phyloP scores from a whole-genome alignment of 1,140 invertebrate genomes.

The Pogonognathellus flavescens region DNA sequence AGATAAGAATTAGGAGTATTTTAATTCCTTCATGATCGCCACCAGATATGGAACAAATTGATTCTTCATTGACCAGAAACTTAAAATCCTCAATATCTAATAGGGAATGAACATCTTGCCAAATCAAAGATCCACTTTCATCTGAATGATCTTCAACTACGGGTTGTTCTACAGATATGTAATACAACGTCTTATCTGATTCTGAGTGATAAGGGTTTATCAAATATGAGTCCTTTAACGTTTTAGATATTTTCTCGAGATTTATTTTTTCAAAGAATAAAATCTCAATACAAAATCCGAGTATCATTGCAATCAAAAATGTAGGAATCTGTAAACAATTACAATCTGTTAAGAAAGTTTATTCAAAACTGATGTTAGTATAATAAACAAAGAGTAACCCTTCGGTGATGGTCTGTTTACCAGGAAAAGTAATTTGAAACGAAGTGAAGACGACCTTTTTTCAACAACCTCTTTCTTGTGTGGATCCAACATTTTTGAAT shows the following conservation, averaged over 20 bases:
- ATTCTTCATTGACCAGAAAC: neutral
- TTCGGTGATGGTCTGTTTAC: too few species aligned
- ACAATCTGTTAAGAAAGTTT: too few species aligned
- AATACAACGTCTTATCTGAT: neutral
- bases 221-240: neutral
- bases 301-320: neutral
- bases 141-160: neutral
- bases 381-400: too few species aligned
- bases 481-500: too few species aligned
- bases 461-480: too few species aligned
- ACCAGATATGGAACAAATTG: neutral
- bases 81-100: constrained; percentile 14
- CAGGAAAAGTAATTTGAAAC: too few species aligned
- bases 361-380: too few species aligned
- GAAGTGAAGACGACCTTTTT: too few species aligned
- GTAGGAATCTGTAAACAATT: constrained; percentile 3
- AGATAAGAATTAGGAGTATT: constrained; percentile 20
- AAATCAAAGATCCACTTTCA: neutral
- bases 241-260: neutral
- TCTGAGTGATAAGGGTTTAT: neutral
- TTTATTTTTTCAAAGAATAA: neutral
- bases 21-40: neutral
- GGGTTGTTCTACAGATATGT: neutral
- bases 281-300: constrained; percentile 10
- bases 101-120: neutral